Conservation (phyloP, 2,888 invertebrate species). For the Machimus atricapillus region DNA sequence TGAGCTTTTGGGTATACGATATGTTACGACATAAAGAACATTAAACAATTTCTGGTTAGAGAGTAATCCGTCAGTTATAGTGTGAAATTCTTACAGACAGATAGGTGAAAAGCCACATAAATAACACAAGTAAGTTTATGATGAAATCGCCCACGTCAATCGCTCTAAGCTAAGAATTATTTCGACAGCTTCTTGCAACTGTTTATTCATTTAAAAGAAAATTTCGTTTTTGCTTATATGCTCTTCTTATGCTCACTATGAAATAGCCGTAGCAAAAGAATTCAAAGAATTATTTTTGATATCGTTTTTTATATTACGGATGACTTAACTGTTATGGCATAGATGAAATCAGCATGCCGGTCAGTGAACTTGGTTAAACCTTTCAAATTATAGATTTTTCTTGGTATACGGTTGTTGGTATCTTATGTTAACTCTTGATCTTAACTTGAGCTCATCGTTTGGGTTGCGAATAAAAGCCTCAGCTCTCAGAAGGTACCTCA, state of each 20-base stretch:
- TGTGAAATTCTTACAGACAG: neutral
- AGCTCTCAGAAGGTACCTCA: neutral
- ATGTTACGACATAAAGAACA: neutral
- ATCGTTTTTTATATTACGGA: neutral
- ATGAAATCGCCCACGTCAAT: neutral
- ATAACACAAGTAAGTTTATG: neutral
- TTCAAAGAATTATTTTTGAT: neutral
- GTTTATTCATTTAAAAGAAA: neutral
- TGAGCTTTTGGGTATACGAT: neutral
- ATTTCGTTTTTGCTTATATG: neutral
- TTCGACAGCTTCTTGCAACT: neutral
- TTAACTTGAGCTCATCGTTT: neutral
- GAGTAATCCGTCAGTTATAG: neutral
- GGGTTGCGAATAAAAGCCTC: constrained; percentile 3
- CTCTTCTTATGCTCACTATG: neutral
- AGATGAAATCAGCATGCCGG: neutral
- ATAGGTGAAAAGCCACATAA: neutral
- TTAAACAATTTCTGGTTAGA: neutral
- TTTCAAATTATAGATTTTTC: neutral
- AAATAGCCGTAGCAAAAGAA: neutral
- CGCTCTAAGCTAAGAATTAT: neutral
- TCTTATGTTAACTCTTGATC: neutral
- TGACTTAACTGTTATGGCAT: neutral
- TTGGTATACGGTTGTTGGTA: neutral
- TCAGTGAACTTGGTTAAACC: neutral